phyloP scores from a whole-genome alignment of 2,113 vertebrate species.

The Rallus limicola region DNA sequence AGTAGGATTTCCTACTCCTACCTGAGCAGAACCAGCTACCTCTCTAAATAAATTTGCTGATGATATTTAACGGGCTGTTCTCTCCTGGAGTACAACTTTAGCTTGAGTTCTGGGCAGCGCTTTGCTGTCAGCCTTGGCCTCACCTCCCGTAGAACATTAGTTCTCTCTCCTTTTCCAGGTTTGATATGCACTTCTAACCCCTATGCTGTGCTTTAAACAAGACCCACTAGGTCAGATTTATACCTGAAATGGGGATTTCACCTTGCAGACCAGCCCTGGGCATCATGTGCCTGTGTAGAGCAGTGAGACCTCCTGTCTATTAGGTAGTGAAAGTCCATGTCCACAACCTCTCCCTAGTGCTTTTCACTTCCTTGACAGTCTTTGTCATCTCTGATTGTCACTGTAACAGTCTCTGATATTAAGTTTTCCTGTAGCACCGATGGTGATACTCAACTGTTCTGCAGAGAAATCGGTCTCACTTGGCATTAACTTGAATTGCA shows the following conservation, averaged over 20 bases:
- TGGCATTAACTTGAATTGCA: not conserved
- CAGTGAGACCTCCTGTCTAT: not conserved
- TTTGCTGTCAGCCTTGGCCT: not conserved
- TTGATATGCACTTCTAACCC: not conserved
- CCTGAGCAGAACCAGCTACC: not conserved
- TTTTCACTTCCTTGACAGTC: not conserved
- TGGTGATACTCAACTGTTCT: not conserved
- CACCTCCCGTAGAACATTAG: not conserved
- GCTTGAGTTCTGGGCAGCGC: not conserved
- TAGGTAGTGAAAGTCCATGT: not conserved
- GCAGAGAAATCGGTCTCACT: not conserved
- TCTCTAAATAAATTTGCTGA: not conserved
- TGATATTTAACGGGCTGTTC: not conserved
- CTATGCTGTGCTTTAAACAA: not conserved
- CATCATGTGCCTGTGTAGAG: not conserved
- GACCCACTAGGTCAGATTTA: not conserved
- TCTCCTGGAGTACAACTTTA: not conserved
- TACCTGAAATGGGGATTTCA: not conserved
- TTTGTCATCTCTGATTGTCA: not conserved
- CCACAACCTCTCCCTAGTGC: not conserved
- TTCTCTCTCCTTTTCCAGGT: not conserved
- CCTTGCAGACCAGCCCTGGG: not conserved
- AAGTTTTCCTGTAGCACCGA: not conserved
- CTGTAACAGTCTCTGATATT: not conserved
- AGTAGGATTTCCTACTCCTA: not conserved